Evolutionary conservation across 2,113 vertebrate species (phyloP).

Genomic region (Myiozetetes cayanensis): DNA sequence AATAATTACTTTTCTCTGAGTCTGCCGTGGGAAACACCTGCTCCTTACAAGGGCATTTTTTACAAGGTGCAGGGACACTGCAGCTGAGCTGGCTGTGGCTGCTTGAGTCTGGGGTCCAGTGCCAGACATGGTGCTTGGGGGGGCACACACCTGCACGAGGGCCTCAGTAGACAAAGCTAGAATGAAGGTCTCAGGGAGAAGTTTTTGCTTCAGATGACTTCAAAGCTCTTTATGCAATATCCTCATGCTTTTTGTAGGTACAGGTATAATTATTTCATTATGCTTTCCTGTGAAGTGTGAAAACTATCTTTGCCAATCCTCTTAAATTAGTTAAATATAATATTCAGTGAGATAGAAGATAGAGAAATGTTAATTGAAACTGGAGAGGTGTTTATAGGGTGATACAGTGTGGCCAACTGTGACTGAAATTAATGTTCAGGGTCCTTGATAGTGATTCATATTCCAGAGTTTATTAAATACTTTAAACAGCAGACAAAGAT

Average conservation of each 20-base stretch:
- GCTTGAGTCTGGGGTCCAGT: not conserved
- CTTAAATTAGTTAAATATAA: conserved; percentile 83
- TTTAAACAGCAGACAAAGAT: conserved; percentile 29
- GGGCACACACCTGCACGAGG: not conserved
- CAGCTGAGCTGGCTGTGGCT: not conserved
- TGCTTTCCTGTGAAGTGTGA: conserved; percentile 85
- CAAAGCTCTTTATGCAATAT: conserved; percentile 73
- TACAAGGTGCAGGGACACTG: not conserved
- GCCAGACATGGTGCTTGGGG: not conserved
- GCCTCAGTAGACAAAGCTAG: not conserved
- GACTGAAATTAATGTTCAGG: conserved; percentile 77
- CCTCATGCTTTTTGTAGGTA: conserved; percentile 77
- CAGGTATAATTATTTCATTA: conserved; percentile 85
- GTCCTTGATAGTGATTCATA: conserved; percentile 62
- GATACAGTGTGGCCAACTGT: conserved; percentile 75
- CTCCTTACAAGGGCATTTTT: not conserved
- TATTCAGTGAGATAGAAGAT: conserved; percentile 78
- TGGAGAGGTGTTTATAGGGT: conserved; percentile 80
- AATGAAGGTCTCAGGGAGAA: not conserved
- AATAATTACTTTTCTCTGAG: not conserved
- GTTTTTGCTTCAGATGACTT: conserved; percentile 54
- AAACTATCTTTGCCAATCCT: conserved; percentile 82
- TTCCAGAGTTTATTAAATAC: conserved; percentile 64
- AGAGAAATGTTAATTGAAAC: conserved; percentile 82
- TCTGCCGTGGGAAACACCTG: not conserved